Percentiles rank a stretch among this genome's conserved stretches.
phyloP scores from a whole-genome alignment of 2,113 vertebrate genomes.

The Paramormyrops kingsleyae region DNA sequence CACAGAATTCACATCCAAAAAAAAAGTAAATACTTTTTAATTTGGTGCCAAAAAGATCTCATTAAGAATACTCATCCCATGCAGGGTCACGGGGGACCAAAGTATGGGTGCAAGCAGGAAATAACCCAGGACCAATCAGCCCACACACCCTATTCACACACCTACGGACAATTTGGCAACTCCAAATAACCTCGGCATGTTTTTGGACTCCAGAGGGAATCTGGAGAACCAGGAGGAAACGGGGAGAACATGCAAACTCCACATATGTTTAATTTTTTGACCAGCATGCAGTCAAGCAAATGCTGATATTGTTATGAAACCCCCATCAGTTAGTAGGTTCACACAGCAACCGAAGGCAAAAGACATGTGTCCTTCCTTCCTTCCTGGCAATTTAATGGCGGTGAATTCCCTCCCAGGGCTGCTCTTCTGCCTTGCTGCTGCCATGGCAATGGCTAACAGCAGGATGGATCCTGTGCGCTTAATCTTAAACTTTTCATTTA shows the following conservation, averaged over 20 bases:
- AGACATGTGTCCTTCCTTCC: conserved; percentile 3
- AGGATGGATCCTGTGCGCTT: not conserved
- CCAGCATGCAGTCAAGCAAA: not conserved
- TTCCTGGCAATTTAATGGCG: conserved; percentile 24
- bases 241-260: not conserved
- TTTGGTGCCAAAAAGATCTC: not conserved
- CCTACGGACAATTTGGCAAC: not conserved
- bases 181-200: not conserved
- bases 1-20: not conserved
- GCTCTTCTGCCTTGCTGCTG: not conserved
- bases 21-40: not conserved
- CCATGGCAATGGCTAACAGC: conserved; percentile 5
- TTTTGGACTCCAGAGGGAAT: not conserved
- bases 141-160: not conserved
- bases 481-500: not conserved
- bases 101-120: not conserved
- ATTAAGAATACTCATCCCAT: not conserved
- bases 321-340: conserved; percentile 17
- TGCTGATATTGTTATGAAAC: not conserved
- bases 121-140: not conserved
- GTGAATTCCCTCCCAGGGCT: not conserved
- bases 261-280: not conserved
- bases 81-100: not conserved
- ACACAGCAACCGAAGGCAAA: not conserved
- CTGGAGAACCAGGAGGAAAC: not conserved